phyloP scores from a whole-genome alignment of 2,797 vertebrate species.

The Melanotaenia pygmaea region DNA sequence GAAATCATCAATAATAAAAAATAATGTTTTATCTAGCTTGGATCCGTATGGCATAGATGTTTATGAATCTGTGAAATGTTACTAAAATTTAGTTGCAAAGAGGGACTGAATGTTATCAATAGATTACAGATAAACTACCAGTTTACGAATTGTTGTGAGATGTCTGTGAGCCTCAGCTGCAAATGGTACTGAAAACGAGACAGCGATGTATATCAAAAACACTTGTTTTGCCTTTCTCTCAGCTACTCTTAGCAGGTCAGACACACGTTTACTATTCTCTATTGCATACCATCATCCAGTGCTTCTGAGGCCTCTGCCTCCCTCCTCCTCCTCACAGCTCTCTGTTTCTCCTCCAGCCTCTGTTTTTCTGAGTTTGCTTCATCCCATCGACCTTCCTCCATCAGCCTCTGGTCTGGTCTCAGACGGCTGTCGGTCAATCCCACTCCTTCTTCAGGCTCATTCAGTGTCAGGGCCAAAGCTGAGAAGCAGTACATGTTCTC shows the following conservation, averaged over 20 bases:
- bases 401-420: constrained; percentile 94
- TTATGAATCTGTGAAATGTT: not conserved
- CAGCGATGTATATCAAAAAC: not conserved
- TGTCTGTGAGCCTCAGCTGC: not conserved
- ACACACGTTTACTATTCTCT: not conserved
- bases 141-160: not conserved
- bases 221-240: not conserved
- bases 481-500: constrained; percentile 99
- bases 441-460: constrained; percentile 88
- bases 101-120: not conserved
- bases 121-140: not conserved
- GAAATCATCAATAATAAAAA: not conserved
- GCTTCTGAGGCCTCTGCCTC: constrained; percentile 90
- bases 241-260: not conserved
- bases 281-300: constrained; percentile 87
- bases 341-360: constrained; percentile 95
- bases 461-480: constrained; percentile 92
- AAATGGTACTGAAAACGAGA: not conserved
- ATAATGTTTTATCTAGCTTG: not conserved
- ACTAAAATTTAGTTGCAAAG: not conserved
- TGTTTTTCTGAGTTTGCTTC: constrained; percentile 96
- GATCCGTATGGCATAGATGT: not conserved
- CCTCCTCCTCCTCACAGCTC: constrained; percentile 89
- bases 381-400: constrained; percentile 97
- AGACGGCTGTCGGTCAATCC: constrained; percentile 91